phyloP scores from a whole-genome alignment of 1,140 invertebrate genomes.

The Popillia japonica region DNA sequence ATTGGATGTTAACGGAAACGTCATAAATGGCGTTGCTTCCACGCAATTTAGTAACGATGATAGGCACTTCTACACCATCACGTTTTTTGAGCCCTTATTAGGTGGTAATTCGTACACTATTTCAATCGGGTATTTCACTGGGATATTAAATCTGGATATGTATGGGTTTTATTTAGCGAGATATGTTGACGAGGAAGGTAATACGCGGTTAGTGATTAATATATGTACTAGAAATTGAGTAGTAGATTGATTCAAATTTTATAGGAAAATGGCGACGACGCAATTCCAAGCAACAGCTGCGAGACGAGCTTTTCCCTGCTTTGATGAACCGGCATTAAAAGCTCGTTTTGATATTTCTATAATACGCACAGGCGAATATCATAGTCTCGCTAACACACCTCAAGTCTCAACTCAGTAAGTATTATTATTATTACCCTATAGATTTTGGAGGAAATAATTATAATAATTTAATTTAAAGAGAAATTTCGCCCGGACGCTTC shows the following conservation, averaged over 20 bases:
- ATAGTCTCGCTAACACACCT: background rate
- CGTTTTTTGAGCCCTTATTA: background rate
- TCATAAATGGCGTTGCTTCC: background rate
- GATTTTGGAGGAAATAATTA: background rate
- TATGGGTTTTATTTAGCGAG: slow-evolving; percentile 89
- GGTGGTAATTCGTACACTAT: slow-evolving; percentile 63
- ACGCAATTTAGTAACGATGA: background rate
- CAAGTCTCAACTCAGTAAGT: background rate
- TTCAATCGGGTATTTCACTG: slow-evolving; percentile 69
- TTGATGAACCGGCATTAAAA: slow-evolving; percentile 39
- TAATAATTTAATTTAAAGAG: background rate
- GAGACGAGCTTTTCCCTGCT: slow-evolving; percentile 36
- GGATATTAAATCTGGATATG: slow-evolving; percentile 75
- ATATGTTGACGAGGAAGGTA: slow-evolving; percentile 77
- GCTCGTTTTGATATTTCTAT: slow-evolving; percentile 29
- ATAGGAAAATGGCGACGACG: slow-evolving; percentile 16
- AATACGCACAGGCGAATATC: background rate
- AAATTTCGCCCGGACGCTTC: background rate
- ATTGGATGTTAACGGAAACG: background rate
- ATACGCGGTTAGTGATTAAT: slow-evolving; percentile 42
- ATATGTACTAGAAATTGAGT: too few relatives aligned
- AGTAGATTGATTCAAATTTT: background rate
- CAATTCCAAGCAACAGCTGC: slow-evolving; percentile 37
- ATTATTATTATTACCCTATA: background rate
- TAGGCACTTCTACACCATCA: background rate